Percentiles rank a stretch among this genome's conserved stretches.
Conservation (phyloP, 1,140 invertebrate species). For the Pseudomyrmex dendroicus region DNA sequence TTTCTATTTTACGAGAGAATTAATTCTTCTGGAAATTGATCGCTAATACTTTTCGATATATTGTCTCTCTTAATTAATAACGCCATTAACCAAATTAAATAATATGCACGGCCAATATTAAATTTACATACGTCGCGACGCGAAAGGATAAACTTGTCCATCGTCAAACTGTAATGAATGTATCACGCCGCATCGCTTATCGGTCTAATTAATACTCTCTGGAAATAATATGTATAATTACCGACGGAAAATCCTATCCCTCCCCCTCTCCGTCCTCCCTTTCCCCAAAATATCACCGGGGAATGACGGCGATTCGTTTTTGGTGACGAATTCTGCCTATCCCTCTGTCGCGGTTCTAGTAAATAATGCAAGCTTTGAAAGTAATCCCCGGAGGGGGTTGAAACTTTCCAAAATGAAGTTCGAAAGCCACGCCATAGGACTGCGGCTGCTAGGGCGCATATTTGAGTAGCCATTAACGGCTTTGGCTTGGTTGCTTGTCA, state of each 20-base stretch:
- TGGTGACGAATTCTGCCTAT: conserved; percentile 26
- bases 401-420: conserved; percentile 78
- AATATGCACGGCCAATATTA: conserved; percentile 45
- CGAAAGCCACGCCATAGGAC: conserved; percentile 73
- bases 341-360: conserved; percentile 49
- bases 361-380: conserved; percentile 74
- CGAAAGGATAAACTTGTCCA: conserved; percentile 53
- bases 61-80: conserved; percentile 51
- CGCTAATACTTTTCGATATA: conserved; percentile 28
- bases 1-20: conserved; percentile 25
- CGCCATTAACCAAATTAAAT: conserved; percentile 57
- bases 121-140: conserved; percentile 55
- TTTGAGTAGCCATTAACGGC: conserved; percentile 80
- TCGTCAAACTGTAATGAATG: conserved; percentile 49
- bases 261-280: no score
- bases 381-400: conserved; percentile 63
- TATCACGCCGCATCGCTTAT: conserved; percentile 44
- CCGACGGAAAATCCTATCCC: conserved; percentile 32
- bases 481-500: conserved; percentile 76
- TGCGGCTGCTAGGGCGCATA: conserved; percentile 70
- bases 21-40: conserved; percentile 28
- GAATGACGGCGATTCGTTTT: conserved; percentile 42
- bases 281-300: conserved; percentile 10
- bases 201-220: conserved; percentile 53
- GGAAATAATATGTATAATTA: conserved; percentile 46